Evolutionary conservation across 2,888 invertebrate genomes (phyloP).

Genomic region (Drosophila emarginata): DNA sequence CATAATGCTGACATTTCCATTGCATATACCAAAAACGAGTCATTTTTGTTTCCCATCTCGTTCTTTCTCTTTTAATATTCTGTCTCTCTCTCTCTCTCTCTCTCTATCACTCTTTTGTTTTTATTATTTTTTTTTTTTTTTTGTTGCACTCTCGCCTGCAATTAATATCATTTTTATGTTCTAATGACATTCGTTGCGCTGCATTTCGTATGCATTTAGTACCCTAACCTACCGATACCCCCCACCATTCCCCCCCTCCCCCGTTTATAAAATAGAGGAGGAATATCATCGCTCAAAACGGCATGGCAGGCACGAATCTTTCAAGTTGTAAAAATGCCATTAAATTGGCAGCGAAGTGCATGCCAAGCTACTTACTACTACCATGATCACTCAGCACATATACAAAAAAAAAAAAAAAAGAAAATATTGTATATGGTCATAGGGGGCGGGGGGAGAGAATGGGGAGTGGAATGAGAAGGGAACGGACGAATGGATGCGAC

Average conservation of each 20-base stretch:
- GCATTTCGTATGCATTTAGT: constrained; percentile 78
- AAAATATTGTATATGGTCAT: neutral
- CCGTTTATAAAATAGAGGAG: neutral
- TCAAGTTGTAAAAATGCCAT: constrained; percentile 81
- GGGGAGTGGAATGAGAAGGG: too few species aligned
- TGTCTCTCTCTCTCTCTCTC: too few species aligned
- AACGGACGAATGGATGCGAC: constrained; percentile 25
- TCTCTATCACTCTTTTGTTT: constrained; percentile 20
- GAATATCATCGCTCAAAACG: constrained; percentile 73
- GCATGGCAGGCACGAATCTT: constrained; percentile 80
- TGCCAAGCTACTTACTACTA: constrained; percentile 42
- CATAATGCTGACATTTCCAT: constrained; percentile 70
- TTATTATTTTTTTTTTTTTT: constrained; percentile 15
- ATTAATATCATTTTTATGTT: constrained; percentile 80
- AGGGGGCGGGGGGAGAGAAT: neutral
- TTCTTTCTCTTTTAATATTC: neutral
- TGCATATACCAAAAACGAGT: constrained; percentile 34
- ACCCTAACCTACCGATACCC: constrained; percentile 25
- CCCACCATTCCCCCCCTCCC: too few species aligned
- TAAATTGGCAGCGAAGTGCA: constrained; percentile 80
- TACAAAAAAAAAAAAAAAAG: neutral
- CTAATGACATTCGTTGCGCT: constrained; percentile 80
- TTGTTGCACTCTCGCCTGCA: constrained; percentile 68
- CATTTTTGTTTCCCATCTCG: constrained; percentile 14
- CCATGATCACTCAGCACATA: constrained; percentile 60